Percentiles rank a stretch among this genome's conserved stretches.
Evolutionary conservation across 2,113 vertebrate species (phyloP).

Genomic region (Carettochelys insculpta): DNA sequence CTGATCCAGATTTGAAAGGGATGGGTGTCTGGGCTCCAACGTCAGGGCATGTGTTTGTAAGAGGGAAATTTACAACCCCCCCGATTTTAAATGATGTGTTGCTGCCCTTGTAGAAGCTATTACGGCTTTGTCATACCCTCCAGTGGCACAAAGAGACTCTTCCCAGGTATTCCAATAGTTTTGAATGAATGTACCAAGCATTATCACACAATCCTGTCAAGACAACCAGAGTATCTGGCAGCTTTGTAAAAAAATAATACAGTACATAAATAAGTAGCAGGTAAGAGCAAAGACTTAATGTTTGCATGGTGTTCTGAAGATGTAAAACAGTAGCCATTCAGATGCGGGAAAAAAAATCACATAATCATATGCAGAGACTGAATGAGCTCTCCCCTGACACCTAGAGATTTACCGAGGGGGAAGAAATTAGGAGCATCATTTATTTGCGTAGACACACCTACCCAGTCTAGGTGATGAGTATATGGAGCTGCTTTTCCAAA

Average conservation of each 20-base stretch:
- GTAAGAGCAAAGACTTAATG: neutral
- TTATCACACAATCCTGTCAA: neutral
- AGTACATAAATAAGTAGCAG: neutral
- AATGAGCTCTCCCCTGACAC: neutral
- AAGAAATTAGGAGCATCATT: neutral
- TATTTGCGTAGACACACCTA: neutral
- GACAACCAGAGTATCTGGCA: neutral
- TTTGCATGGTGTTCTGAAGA: neutral
- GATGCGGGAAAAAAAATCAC: neutral
- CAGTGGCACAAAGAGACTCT: neutral
- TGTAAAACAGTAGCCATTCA: neutral
- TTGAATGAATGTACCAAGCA: neutral
- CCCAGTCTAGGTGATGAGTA: neutral
- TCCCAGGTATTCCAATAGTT: neutral
- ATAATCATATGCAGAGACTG: neutral
- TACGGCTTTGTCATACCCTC: neutral
- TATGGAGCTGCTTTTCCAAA: neutral
- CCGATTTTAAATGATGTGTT: neutral
- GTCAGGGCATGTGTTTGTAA: neutral
- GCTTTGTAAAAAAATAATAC: neutral
- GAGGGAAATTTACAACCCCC: too few relatives aligned
- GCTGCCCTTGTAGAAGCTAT: neutral
- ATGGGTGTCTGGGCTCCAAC: neutral
- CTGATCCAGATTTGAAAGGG: neutral
- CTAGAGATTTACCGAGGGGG: neutral